These are phyloP conservation scores for Neelides folsomi DNA, from an alignment of 2,888 invertebrate species.

Conservation along the genomic window DNA sequence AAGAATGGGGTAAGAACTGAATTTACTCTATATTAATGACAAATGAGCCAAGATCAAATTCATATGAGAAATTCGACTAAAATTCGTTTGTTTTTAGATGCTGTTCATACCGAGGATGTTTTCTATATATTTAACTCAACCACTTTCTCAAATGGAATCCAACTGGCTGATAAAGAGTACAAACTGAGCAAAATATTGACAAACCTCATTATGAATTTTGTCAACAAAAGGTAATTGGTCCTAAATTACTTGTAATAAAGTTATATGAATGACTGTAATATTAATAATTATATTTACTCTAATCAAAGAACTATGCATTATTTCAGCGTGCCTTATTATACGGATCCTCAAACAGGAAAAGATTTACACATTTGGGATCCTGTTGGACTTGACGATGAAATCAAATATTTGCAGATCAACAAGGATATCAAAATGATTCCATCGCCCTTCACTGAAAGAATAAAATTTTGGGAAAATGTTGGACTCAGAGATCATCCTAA, in stretches of 20 bases:
- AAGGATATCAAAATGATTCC: slow-evolving; percentile 13
- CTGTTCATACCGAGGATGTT: slow-evolving; percentile 12
- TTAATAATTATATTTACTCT: too few species aligned
- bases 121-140: slow-evolving; percentile 22
- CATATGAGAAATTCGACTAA: too few species aligned
- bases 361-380: slow-evolving; percentile 10
- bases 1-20: slow-evolving; percentile 2
- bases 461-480: slow-evolving; percentile 18
- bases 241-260: neutral
- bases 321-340: slow-evolving; percentile 11
- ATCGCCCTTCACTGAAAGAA: slow-evolving; percentile 14
- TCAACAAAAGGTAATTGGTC: slow-evolving; percentile 8
- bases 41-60: too few species aligned
- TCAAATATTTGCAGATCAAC: slow-evolving; percentile 12
- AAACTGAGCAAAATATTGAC: slow-evolving; percentile 16
- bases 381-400: slow-evolving; percentile 4
- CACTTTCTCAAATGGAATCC: slow-evolving; percentile 19
- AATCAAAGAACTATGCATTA: neutral
- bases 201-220: slow-evolving; percentile 20
- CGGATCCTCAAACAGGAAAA: neutral
- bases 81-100: neutral
- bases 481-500: slow-evolving; percentile 6
- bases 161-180: slow-evolving; percentile 15
- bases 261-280: neutral
- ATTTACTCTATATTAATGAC: neutral